Conservation (phyloP, 2,888 invertebrate genomes). For the Amblyjoppa proteus region DNA sequence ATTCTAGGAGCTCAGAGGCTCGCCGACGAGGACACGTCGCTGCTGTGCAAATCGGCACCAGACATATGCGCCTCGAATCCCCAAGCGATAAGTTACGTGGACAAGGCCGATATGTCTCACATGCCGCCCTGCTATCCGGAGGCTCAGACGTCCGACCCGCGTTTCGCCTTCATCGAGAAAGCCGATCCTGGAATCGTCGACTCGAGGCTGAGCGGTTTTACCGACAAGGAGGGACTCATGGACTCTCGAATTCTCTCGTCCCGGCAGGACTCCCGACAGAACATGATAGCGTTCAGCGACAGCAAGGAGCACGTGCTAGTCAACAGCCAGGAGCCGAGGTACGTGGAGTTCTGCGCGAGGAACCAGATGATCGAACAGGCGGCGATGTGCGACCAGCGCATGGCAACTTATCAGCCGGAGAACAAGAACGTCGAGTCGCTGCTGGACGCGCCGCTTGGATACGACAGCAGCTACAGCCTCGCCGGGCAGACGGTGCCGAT, state of each 20-base stretch:
- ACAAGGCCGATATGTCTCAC: conserved; percentile 83
- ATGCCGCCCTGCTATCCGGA: conserved; percentile 82
- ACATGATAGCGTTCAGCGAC: conserved; percentile 83
- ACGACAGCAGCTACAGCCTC: conserved; percentile 80
- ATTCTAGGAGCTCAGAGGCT: conserved; percentile 78
- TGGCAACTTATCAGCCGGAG: conserved; percentile 67
- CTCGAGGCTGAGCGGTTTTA: conserved; percentile 82
- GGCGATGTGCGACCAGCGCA: conserved; percentile 73
- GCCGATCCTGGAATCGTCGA: conserved; percentile 81
- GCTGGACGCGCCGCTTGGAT: conserved; percentile 79
- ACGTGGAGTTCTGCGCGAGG: conserved; percentile 75
- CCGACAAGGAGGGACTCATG: conserved; percentile 83
- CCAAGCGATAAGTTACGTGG: conserved; percentile 84
- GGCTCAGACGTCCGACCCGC: conserved; percentile 78
- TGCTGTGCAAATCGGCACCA: conserved; percentile 83
- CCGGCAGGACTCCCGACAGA: conserved; percentile 79
- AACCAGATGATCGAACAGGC: conserved; percentile 37
- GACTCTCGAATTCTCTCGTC: conserved; percentile 82
- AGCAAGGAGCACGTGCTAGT: conserved; percentile 78
- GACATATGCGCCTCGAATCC: conserved; percentile 84
- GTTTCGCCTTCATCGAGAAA: conserved; percentile 79
- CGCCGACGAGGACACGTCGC: conserved; percentile 82
- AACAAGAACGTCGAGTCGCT: conserved; percentile 78
- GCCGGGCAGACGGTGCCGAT: conserved; percentile 84
- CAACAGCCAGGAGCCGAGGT: conserved; percentile 78